Conservation (phyloP, 92 coral and sea anemone genomes). For the Palythoa caribaeorum region DNA sequence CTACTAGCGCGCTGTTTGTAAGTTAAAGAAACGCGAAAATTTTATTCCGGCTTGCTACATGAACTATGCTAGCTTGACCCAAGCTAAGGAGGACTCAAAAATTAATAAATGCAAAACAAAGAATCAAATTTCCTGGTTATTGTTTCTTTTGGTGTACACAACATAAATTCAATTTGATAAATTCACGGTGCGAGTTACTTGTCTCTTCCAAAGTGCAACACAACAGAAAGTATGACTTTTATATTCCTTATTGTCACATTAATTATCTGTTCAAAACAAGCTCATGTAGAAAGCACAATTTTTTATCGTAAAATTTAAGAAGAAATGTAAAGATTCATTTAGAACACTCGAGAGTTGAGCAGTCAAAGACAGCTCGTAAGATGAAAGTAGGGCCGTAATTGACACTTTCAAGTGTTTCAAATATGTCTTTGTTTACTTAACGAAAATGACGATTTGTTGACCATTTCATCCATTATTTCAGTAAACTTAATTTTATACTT, state of each 20-base stretch:
- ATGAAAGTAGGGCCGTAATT: neutral
- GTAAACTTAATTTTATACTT: slow-evolving; percentile 5
- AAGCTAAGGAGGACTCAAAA: slow-evolving; percentile 5
- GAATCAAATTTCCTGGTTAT: neutral
- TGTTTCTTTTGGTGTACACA: slow-evolving; percentile 1
- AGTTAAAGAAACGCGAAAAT: neutral
- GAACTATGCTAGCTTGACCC: neutral
- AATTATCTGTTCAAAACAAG: neutral
- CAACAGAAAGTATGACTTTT: neutral
- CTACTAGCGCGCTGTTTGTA: neutral
- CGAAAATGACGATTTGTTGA: slow-evolving; percentile 15
- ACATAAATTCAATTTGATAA: slow-evolving; percentile 1
- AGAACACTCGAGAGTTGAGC: neutral
- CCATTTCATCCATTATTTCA: slow-evolving; percentile 9
- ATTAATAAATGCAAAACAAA: slow-evolving; percentile 1
- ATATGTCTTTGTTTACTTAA: slow-evolving; percentile 16
- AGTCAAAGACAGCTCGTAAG: neutral
- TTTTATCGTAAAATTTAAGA: neutral
- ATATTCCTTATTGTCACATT: neutral
- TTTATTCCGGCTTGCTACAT: neutral
- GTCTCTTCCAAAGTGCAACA: slow-evolving; percentile 4
- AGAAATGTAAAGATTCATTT: neutral
- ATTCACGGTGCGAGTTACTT: slow-evolving; percentile 1
- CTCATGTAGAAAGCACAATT: neutral
- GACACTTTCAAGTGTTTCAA: slow-evolving; percentile 30